Conservation (phyloP, 2,113 vertebrate species). For the Rhinopithecus roxellana region DNA sequence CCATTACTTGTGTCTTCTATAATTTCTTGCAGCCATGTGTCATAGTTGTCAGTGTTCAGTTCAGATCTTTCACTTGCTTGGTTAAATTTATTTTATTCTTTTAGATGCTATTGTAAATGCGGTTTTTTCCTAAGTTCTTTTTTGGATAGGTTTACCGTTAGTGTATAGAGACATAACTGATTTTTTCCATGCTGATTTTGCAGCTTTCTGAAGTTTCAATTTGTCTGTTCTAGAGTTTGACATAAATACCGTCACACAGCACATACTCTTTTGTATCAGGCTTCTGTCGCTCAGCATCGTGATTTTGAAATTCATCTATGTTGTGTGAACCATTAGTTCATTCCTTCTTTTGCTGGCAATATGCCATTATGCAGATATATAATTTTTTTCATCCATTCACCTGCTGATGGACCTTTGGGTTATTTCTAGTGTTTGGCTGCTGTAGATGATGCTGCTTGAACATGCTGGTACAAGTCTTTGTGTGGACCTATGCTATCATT, state of each 20-base stretch:
- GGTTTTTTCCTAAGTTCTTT: neutral
- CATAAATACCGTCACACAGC: neutral
- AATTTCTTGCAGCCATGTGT: neutral
- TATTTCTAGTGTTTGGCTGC: neutral
- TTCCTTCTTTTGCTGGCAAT: neutral
- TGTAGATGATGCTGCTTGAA: neutral
- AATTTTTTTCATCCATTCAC: fast-evolving
- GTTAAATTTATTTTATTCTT: neutral
- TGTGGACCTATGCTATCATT: fast-evolving
- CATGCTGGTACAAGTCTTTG: fast-evolving
- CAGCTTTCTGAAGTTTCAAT: neutral
- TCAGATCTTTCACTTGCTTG: neutral
- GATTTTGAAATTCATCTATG: neutral
- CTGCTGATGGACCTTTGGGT: neutral
- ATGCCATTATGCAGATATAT: fast-evolving
- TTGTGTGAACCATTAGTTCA: fast-evolving
- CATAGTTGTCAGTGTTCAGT: neutral
- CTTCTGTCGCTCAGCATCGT: neutral
- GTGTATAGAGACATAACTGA: neutral
- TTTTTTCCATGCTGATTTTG: neutral
- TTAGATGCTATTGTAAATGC: neutral
- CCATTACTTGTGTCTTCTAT: neutral
- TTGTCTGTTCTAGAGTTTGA: neutral
- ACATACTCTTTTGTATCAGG: neutral
- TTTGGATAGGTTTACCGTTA: neutral